Evolutionary conservation across 1,140 invertebrate genomes (phyloP), one percentile per base, ranked within the genome.

Genomic region (Oscheius sp.): DNA sequence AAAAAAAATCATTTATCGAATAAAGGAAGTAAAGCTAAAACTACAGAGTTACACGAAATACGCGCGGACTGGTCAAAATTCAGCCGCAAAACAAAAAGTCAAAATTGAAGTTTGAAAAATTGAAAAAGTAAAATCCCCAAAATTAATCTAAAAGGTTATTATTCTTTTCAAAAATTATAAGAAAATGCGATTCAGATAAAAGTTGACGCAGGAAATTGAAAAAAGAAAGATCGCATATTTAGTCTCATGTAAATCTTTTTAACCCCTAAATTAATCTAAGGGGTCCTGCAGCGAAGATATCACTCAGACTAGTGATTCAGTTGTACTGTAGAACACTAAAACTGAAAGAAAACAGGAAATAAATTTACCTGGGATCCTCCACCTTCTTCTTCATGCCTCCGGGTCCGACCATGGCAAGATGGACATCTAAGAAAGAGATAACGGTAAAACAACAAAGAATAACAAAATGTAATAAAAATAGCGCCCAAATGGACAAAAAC

Each of bases 351-450:
- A 68, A 38, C 18, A 68, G 2, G 1, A 31, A 58, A 68, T 0
- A 1, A 4, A 55, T 26, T 55, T 13, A 55, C 49, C 49, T 55
- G 4, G 23, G 7, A 26, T 68, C 67, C 31, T 36, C 26, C 32
- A 20, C 35, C 67, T 68, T 64, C 26, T 35, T 65, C 46, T 49
- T 65, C 32, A 23, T 42, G 31, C 10, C n/a, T n/a, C n/a, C 28
- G 18, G 62, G 62, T 28, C 70, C 70, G 31, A 35, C 29, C 70
- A 73, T 73, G 10, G 70, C 70, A 29, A 73, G 46, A 58, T 73
- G 70, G 66, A 73, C 70, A 73, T 73, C 70, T 73, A 45, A 58
- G 59, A 64, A 3, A 15, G 28, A 4, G 59, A 58, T 58, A 13
- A 28, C 10, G n/a, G n/a, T 28, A 58, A n/a, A n/a, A 58, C 23